These are phyloP conservation scores for Myopa testacea DNA, from an alignment of 2,888 invertebrate species.

Conservation along the genomic window DNA sequence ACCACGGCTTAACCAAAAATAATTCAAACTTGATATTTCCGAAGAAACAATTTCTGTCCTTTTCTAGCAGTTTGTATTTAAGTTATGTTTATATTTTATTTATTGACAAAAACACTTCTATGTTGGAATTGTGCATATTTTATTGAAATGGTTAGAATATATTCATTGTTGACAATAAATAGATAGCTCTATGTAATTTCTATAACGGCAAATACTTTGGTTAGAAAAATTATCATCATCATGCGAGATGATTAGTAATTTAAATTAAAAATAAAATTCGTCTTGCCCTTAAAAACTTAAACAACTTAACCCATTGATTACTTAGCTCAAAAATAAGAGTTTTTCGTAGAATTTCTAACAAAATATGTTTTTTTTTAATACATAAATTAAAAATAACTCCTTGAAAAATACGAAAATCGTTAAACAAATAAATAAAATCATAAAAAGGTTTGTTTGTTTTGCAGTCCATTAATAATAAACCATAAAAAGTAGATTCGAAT, in stretches of 20 bases:
- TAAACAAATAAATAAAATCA: background rate
- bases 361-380: too few species aligned
- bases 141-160: background rate
- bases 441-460: conserved; percentile 11
- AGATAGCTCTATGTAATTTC: background rate
- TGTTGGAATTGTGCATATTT: too few species aligned
- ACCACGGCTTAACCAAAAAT: too few species aligned
- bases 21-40: too few species aligned
- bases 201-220: conserved; percentile 2
- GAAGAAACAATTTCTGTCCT: too few species aligned
- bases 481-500: background rate
- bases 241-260: background rate
- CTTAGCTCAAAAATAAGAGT: background rate
- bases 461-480: conserved; percentile 4
- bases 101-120: too few species aligned
- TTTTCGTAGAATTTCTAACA: background rate
- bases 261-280: background rate
- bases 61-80: too few species aligned
- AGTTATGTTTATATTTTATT: too few species aligned
- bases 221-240: background rate
- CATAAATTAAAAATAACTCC: background rate
- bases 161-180: background rate
- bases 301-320: background rate
- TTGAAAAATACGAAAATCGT: background rate
- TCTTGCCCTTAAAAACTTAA: background rate